phyloP scores from a whole-genome alignment of 2,888 invertebrate species.

The Ceraclea dissimilis region DNA sequence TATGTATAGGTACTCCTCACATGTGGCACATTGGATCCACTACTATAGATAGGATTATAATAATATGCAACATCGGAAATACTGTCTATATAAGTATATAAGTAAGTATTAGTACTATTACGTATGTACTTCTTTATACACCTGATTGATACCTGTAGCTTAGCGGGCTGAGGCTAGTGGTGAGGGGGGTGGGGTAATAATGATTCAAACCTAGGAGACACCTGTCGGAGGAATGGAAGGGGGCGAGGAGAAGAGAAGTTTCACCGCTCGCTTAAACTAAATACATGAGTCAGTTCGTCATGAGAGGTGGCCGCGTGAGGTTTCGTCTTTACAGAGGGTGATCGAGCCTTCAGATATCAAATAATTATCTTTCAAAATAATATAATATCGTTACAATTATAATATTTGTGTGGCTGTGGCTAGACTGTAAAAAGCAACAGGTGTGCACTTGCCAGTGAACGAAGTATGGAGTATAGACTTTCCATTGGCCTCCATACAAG shows the following conservation, averaged over 20 bases:
- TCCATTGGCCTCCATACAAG: conserved; percentile 22
- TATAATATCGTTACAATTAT: not conserved
- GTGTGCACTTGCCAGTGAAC: conserved; percentile 44
- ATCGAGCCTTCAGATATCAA: conserved; percentile 29
- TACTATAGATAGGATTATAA: no score
- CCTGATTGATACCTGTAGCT: conserved; percentile 23
- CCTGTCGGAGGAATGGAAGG: conserved; percentile 33
- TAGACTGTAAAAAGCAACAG: conserved; percentile 46
- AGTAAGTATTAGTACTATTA: no score
- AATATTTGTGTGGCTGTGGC: conserved; percentile 29
- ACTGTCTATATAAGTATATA: no score
- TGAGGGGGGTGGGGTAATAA: conserved; percentile 28
- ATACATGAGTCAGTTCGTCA: conserved; percentile 36
- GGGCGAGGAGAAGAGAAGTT: conserved; percentile 4
- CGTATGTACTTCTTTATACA: no score
- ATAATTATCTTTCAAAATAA: no score
- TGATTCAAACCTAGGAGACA: conserved; percentile 28
- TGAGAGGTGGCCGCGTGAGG: conserved; percentile 38
- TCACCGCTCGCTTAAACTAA: conserved; percentile 8
- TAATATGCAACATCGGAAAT: no score
- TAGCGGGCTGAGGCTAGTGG: conserved; percentile 29
- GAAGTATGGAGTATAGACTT: conserved; percentile 36
- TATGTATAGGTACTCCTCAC: no score
- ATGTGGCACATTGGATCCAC: no score
- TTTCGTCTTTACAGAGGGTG: conserved; percentile 33